Base-by-base conservation (phyloP, 2,113 vertebrate species). In the Sinocyclocheilus grahami region DNA sequence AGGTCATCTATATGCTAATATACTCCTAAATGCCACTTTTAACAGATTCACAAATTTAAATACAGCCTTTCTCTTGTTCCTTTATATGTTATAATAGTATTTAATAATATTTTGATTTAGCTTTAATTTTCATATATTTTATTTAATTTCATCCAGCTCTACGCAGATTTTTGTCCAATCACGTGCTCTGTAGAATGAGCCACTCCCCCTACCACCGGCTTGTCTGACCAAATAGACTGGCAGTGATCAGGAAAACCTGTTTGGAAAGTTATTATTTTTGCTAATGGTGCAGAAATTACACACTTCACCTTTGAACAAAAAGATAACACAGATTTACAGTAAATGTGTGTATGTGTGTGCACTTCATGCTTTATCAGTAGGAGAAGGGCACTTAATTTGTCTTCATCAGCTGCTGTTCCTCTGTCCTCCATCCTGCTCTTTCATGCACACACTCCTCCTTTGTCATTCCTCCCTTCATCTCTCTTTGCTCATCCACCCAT, bases 311-410 rank as follows among this genome's bases (percentile, higher is more conserved):
- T 79, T 77, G 75, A 63, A 42, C 51, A 78, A 81, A 39, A 81
- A 11, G 78, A 65, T 30, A 33, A 69, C 24, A 24, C 24, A 69
- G 46, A 82, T 82, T 69, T 69, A 82, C 63, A 53, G 63, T 69
- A 69, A 20, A 77, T 81, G 75, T 58, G 84, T 58, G 69, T 85
- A 83, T 85, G 89, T 51, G 84, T 58, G 69, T 85, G 86, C 83
- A 89, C 91, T 93, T 92, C 88, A 91, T 91, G 90, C 88, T 90
- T 91, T 91, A 94, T 94, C 92, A 89, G 89, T 82, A 86, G 84
- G 87, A 62, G 91, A 94, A 94, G 92, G 92, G 92, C 93, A 92
- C 85, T 91, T 84, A 91, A 94, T 94, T 92, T 92, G 89, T 95
- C 92, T 95, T 92, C 90, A 93, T 94, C 92, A 92, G 90, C 24